Evolutionary conservation across 2,113 vertebrate genomes (phyloP).

Genomic region (Carettochelys insculpta): DNA sequence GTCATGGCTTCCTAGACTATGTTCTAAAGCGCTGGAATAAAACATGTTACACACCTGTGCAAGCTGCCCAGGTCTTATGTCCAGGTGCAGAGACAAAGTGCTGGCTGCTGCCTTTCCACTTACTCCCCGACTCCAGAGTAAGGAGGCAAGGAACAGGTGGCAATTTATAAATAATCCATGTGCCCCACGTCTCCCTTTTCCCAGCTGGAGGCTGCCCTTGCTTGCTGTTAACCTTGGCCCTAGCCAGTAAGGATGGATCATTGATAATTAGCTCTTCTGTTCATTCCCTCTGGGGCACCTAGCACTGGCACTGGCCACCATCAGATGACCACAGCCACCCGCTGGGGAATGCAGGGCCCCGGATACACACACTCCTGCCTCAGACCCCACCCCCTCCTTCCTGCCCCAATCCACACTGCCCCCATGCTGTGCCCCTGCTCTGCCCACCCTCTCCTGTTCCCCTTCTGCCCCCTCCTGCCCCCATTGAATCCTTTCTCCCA

Average conservation of each 20-base stretch:
- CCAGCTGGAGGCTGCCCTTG: slow-evolving; percentile 41
- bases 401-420: too few relatives aligned
- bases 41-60: background rate
- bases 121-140: background rate
- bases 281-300: too few relatives aligned
- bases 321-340: too few relatives aligned
- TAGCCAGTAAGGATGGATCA: background rate
- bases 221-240: background rate
- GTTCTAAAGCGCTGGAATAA: background rate
- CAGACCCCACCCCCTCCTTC: too few relatives aligned
- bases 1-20: background rate
- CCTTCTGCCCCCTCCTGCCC: too few relatives aligned
- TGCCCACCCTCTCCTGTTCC: too few relatives aligned
- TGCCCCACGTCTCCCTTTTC: slow-evolving; percentile 8
- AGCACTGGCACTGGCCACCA: too few relatives aligned
- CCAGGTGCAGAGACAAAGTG: background rate
- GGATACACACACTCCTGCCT: too few relatives aligned
- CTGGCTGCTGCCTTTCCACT: background rate
- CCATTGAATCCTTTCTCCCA: too few relatives aligned
- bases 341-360: too few relatives aligned
- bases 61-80: background rate
- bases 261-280: too few relatives aligned
- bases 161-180: background rate
- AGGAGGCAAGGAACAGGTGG: background rate
- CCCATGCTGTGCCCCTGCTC: too few relatives aligned